Percentiles rank a stretch among this genome's conserved stretches.
phyloP scores from a whole-genome alignment of 1,140 invertebrate genomes.

The Paraescarpia echinospica region DNA sequence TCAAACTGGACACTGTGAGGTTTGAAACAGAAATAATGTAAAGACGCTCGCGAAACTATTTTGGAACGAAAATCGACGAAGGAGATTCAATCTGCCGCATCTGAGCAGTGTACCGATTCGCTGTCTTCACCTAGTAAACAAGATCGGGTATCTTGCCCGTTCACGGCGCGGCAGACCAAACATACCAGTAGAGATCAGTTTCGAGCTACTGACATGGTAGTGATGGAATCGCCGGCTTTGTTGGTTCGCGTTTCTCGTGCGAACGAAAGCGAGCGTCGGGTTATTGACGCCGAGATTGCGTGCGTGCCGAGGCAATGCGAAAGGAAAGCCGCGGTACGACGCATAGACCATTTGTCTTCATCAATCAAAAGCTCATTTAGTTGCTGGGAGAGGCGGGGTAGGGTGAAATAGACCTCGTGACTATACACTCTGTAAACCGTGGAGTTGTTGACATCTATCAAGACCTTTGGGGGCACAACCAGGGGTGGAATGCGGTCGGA shows the following conservation, averaged over 20 bases:
- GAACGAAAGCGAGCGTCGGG: background rate
- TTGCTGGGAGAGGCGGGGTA: background rate
- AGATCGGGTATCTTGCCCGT: background rate
- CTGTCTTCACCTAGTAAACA: background rate
- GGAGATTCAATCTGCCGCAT: background rate
- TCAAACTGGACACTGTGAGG: no score
- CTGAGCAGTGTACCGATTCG: background rate
- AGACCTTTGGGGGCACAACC: background rate
- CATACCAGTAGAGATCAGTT: background rate
- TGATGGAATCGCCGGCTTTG: background rate
- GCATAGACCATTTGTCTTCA: background rate
- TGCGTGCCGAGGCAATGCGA: background rate
- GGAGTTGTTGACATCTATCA: background rate
- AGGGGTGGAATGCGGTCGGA: no score
- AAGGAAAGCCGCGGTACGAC: background rate
- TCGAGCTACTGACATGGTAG: background rate
- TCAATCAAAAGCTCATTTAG: background rate
- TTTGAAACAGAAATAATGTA: no score
- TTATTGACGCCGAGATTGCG: background rate
- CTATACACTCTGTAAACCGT: background rate
- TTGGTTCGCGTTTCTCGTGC: background rate
- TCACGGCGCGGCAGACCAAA: background rate
- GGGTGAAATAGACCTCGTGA: background rate
- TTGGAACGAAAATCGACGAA: no score
- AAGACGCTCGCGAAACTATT: no score